phyloP scores from a whole-genome alignment of 2,888 invertebrate genomes.

The Eulithis prunata region DNA sequence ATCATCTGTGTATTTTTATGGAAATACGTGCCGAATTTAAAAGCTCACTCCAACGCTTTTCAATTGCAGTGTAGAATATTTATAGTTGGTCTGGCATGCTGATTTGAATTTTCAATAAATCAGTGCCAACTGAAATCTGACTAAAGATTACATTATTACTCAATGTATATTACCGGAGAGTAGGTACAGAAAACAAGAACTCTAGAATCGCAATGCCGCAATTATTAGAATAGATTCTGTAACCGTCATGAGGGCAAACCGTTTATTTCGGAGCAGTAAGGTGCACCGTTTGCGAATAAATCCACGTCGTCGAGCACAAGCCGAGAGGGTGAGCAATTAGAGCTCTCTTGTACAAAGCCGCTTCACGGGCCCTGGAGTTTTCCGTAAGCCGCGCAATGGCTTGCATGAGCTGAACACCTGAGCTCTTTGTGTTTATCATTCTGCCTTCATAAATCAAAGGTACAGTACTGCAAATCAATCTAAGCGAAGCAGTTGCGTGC shows the following conservation, averaged over 20 bases:
- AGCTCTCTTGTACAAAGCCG: constrained; percentile 61
- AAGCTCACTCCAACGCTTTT: constrained; percentile 2
- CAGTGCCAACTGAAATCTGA: constrained; percentile 9
- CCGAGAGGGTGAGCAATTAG: constrained; percentile 69
- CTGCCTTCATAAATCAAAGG: constrained; percentile 22
- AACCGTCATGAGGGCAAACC: constrained; percentile 14
- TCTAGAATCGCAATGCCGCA: background rate
- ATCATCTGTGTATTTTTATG: constrained; percentile 8
- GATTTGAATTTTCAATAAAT: constrained; percentile 11
- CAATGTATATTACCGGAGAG: background rate
- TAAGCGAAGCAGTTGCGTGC: background rate
- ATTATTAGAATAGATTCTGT: background rate
- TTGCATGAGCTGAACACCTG: constrained; percentile 52
- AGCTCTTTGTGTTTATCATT: constrained; percentile 32
- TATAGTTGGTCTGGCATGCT: constrained; percentile 6
- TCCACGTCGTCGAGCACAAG: constrained; percentile 63
- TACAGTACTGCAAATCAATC: background rate
- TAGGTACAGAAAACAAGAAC: too few relatives aligned
- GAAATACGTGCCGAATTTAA: constrained; percentile 11
- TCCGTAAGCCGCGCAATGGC: constrained; percentile 50
- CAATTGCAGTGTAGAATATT: background rate
- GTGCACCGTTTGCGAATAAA: constrained; percentile 56
- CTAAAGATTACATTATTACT: background rate
- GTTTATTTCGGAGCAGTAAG: constrained; percentile 19
- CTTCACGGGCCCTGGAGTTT: constrained; percentile 55